Base-by-base conservation (phyloP, 2,888 invertebrate species). In the Blastobasis lacticolella region DNA sequence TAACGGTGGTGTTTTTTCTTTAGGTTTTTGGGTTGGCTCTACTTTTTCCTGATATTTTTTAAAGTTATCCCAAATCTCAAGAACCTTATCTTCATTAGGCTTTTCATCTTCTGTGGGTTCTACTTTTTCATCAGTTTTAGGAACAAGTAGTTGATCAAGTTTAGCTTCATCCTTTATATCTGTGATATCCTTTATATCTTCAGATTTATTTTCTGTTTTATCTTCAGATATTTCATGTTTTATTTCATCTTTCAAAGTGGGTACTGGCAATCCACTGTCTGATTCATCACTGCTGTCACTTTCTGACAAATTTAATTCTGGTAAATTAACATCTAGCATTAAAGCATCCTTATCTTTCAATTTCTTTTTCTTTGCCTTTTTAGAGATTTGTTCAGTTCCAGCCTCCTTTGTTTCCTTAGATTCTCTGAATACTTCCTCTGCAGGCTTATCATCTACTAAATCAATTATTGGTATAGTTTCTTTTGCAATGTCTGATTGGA, bases 301-400 rank as follows among this genome's bases (percentile, higher is more conserved):
- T 67, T 95, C 95, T 0, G 95, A 95, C 45, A 96, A 86, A 86
- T 95, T 95, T 45, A 95, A 83, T 4, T 94, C 95, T 4, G 95
- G 95, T 51, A 96, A 82, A 81, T 95, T 88, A 5, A 88, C 88
- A 71, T 88, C 89, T 57, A 89, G 63, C 54, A 89, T 66, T 58
- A 89, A 71, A 49, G 86, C 79, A 69, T 88, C 88, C 62, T 88
- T 88, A 55, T 86, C 83, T 69, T 81, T 86, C 49, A 69, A 58
- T 66, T 86, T 88, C 63, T 88, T 88, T 63, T 86, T 88, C 66
- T 82, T 89, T 40, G 69, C 68, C 62, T 85, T 88, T 65, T 90
- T 89, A 38, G 81, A 75, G 55, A 70, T 56, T 56, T 67, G 70
- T 54, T 78, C 78, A 61, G 70, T 69, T 60, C 64, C 71, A 59